Percentiles rank a stretch among this genome's conserved stretches.
These are phyloP conservation scores for Nesidiocoris tenuis DNA, from an alignment of 2,888 invertebrate species.

Conservation along the genomic window DNA sequence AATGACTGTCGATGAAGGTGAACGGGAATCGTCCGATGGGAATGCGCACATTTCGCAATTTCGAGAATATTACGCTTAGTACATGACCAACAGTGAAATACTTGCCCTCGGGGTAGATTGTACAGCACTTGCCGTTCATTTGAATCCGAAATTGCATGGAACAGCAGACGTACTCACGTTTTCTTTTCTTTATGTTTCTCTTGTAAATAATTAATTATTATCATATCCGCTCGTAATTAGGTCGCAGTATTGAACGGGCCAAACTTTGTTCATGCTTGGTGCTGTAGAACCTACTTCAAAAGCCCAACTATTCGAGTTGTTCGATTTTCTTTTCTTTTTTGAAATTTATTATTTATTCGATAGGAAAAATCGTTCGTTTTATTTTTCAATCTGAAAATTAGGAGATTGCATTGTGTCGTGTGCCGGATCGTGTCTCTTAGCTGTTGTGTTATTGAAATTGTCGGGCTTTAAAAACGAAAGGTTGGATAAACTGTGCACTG, in stretches of 20 bases:
- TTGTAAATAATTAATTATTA: background rate
- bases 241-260: background rate
- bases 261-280: conserved; percentile 32
- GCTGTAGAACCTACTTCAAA: conserved; percentile 40
- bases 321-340: conserved; percentile 4
- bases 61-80: conserved; percentile 46
- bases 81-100: conserved; percentile 48
- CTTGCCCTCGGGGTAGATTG: conserved; percentile 43
- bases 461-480: conserved; percentile 14
- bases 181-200: no score
- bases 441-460: conserved; percentile 34
- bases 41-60: conserved; percentile 23
- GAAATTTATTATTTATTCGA: no score
- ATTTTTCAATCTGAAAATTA: conserved; percentile 10
- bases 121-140: conserved; percentile 41
- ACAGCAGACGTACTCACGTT: background rate
- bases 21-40: conserved; percentile 4
- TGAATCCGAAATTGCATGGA: background rate
- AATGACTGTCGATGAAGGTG: background rate
- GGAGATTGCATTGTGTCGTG: conserved; percentile 26
- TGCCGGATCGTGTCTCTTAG: conserved; percentile 27
- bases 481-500: conserved; percentile 45
- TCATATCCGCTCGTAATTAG: background rate
- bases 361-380: background rate
- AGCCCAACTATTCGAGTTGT: background rate